Evolutionary conservation across 1,140 invertebrate genomes (phyloP), one percentile per base, ranked within the genome.

Genomic region (Diabrotica virgifera): DNA sequence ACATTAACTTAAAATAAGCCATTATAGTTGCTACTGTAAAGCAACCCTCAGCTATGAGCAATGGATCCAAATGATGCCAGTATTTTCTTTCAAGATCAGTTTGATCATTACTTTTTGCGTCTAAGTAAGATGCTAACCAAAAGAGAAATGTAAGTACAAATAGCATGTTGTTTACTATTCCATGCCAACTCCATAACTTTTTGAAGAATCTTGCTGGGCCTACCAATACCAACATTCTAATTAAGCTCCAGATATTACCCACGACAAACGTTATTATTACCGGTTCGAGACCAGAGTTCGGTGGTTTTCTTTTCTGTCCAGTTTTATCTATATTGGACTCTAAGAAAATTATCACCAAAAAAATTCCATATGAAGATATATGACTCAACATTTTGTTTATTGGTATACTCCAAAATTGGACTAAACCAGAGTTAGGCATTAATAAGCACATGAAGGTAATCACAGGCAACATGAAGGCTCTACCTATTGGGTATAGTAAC

Each of bases 1-100:
- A 80, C 65, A 87, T 72, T 5, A 88, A 71, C 68, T 82, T 81
- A 58, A 84, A 81, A 66, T 79, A 90, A 37, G 87, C 86, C 81
- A 91, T 87, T 58, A 91, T 89, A 51, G 88, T 88, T 7, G 87
- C 89, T 3, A 89, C 77, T 8, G 88, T 86, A 75, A 90, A 91
- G 24, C 89, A 81, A 12, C 88, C 88, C 77, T 92, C 90, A 7
- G 86, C 85, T 6, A 92, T 82, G 13, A 91, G 78, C 9, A 87
- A 85, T 5, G 89, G 87, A 76, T 92, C 89, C 60, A 85, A 82
- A 59, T 84, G 81, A 69, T 88, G 81, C 90, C 90, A 92, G 65
- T 86, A 84, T 70, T 88, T 87, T 50, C 89, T 78, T 69, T 86
- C 82, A 66, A 85, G 68, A 62, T 83, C 77, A 72, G 72, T 67